Evolutionary conservation across 2,797 vertebrate genomes (phyloP).

Genomic region (Limnodromus scolopaceus): DNA sequence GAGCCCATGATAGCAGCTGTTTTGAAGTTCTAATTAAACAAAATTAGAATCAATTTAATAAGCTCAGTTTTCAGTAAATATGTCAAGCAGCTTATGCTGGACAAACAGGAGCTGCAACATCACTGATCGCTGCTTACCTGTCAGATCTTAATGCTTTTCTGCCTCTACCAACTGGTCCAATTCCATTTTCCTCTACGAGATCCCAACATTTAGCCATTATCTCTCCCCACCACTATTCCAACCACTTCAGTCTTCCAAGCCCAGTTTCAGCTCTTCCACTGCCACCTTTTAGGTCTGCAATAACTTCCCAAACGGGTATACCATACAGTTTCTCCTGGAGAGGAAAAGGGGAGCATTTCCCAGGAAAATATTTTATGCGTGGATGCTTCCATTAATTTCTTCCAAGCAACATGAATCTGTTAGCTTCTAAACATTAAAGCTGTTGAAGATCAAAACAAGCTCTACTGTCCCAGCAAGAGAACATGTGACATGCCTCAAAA

Average conservation of each 20-base stretch:
- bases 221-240: not conserved
- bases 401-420: not conserved
- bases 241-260: not conserved
- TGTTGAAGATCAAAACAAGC: not conserved
- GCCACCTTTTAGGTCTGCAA: not conserved
- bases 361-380: not conserved
- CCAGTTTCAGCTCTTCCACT: not conserved
- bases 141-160: not conserved
- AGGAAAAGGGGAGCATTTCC: not conserved
- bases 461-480: not conserved
- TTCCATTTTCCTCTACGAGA: not conserved
- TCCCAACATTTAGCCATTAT: not conserved
- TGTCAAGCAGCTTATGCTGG: not conserved
- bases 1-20: not conserved
- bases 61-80: not conserved
- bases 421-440: not conserved
- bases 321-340: not conserved
- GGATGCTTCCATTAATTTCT: not conserved
- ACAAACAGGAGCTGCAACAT: not conserved
- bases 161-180: not conserved
- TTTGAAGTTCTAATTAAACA: conserved; percentile 1
- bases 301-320: not conserved
- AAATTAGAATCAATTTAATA: not conserved
- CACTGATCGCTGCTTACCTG: not conserved
- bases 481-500: not conserved